Conservation (phyloP, 2,797 vertebrate species). For the Poeciliopsis paucimaculata region DNA sequence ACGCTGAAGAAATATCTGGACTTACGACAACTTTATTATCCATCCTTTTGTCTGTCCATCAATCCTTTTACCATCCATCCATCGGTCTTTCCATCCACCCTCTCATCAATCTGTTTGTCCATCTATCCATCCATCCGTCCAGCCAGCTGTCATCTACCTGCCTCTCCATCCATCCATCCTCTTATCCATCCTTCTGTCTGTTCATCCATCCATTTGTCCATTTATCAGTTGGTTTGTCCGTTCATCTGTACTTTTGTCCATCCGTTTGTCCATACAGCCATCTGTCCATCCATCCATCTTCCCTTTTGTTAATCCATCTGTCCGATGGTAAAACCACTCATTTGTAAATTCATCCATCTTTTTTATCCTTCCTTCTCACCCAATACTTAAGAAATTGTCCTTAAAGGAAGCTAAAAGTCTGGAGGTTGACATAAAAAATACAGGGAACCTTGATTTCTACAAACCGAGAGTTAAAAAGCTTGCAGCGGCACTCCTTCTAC, state of each 20-base stretch:
- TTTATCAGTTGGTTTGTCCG: no score
- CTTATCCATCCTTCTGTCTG: no score
- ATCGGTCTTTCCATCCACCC: fast-evolving
- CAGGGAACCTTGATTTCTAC: neutral
- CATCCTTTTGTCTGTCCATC: neutral
- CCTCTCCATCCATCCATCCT: no score
- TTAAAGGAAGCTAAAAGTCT: neutral
- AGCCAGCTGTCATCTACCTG: no score
- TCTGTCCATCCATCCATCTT: no score
- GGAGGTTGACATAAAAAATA: neutral
- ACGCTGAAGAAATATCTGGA: neutral
- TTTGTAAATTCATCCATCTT: neutral
- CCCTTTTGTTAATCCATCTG: neutral
- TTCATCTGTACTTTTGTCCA: no score
- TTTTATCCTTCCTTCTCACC: neutral
- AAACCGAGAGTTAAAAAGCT: neutral
- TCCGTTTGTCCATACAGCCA: fast-evolving
- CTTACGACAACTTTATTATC: neutral
- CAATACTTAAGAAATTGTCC: neutral
- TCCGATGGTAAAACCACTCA: neutral
- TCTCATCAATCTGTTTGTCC: no score
- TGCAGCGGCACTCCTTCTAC: neutral
- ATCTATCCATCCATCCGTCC: no score
- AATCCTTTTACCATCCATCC: no score
- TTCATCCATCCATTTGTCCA: neutral